Conservation (phyloP, 1,140 invertebrate species). For the Thaumetopoea pityocampa region DNA sequence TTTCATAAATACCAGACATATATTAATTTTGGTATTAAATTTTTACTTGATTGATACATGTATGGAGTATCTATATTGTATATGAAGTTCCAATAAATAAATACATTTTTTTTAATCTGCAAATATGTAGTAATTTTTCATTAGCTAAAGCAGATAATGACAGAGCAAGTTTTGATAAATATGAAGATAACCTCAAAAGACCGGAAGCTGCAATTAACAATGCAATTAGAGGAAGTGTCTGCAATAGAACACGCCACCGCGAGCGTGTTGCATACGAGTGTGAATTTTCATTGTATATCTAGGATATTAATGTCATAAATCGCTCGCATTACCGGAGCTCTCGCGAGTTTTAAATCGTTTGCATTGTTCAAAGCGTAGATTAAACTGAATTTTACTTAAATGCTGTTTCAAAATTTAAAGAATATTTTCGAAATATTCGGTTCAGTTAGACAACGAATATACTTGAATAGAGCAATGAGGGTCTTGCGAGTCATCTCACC, state of each 20-base stretch:
- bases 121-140: no score
- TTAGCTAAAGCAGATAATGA: slow-evolving; percentile 2
- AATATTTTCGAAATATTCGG: no score
- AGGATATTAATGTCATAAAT: slow-evolving; percentile 67
- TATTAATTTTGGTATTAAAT: no score
- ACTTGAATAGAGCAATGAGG: no score
- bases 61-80: no score
- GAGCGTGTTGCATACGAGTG: slow-evolving; percentile 44
- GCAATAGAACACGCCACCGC: slow-evolving; percentile 45
- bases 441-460: no score
- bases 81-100: no score
- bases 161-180: slow-evolving; percentile 8
- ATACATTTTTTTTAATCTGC: slow-evolving; percentile 8
- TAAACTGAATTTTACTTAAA: slow-evolving; percentile 65
- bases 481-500: no score
- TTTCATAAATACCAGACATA: no score
- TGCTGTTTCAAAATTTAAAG: slow-evolving; percentile 49
- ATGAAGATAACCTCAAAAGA: slow-evolving; percentile 11
- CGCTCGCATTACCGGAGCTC: slow-evolving; percentile 44
- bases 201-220: slow-evolving; percentile 36
- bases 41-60: no score
- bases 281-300: slow-evolving; percentile 61
- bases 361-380: slow-evolving; percentile 51
- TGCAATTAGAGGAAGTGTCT: slow-evolving; percentile 49
- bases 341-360: slow-evolving; percentile 62